Base-by-base conservation (phyloP, 2,888 invertebrate species). In the Sisyra nigra region DNA sequence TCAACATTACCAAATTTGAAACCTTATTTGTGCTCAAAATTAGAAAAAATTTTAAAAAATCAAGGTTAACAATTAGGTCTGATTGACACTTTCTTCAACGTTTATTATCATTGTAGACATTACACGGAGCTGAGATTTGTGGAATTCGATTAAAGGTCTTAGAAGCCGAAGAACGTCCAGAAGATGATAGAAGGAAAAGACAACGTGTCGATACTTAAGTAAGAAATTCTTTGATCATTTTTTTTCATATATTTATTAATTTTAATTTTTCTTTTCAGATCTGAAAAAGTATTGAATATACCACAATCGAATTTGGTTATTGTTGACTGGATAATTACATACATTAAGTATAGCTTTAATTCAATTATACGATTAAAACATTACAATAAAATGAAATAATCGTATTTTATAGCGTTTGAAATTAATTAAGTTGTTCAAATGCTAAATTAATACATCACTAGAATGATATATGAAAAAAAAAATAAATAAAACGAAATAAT, bases 101-200 rank as follows among this genome's bases (percentile, higher is more conserved):
- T 24, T 13, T 29, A 31, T 45, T 33, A 45, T 44, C 47, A 36
- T 51, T 54, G 40, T 46, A 66, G 56, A 55, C 57, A 1, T 62
- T 93, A 37, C 89, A 93, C 57, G 91, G 89, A 8, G 85, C 88
- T 46, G 88, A 89, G 59, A 72, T 93, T 45, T 84, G 82, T 54
- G 89, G 89, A 17, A 77, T 85, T 17, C 74, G 87, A 47, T 68
- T 93, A 42, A 86, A 91, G 67, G 92, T 93, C 4, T 66, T 92
- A 61, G 81, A 86, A 58, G 92, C 93, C 0, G 91, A 91, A 54
- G 84, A 85, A 50, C 73, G 62, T 41, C 66, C 42, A 13, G 42
- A 48, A 19, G 46, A 55, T 34, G 52, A 51, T 10, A 49, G 50
- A 37, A 43, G 51, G 32, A 52, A 52, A 45, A 44, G 52, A 10